These are phyloP conservation scores for Darevskia mixta DNA, from an alignment of 2,797 vertebrate genomes.

Conservation along the genomic window DNA sequence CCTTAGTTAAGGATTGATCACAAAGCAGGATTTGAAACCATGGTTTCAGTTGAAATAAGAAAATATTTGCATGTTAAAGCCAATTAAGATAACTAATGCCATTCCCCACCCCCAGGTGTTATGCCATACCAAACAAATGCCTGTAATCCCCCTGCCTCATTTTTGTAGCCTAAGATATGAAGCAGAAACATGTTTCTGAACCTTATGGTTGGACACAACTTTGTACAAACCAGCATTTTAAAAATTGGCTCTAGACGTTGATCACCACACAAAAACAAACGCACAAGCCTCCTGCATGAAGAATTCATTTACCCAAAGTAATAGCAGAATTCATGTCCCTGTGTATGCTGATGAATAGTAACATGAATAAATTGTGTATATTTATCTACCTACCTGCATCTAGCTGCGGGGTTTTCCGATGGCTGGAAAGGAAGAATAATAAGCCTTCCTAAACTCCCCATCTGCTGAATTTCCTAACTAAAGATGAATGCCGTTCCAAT, in stretches of 20 bases:
- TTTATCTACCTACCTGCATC: not conserved
- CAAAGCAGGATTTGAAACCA: slow-evolving; percentile 2
- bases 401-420: not conserved
- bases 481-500: not conserved
- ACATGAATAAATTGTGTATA: no score
- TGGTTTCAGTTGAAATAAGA: not conserved
- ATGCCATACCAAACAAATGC: not conserved
- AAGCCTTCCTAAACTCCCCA: not conserved
- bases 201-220: not conserved
- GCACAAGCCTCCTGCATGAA: not conserved
- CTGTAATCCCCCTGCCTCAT: not conserved
- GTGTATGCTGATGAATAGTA: not conserved
- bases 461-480: not conserved
- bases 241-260: not conserved
- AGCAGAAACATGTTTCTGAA: not conserved
- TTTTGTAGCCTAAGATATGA: not conserved
- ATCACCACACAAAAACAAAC: not conserved
- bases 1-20: not conserved
- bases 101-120: no score
- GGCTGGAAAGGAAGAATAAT: not conserved
- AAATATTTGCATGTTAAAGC: not conserved
- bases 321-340: not conserved
- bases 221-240: not conserved
- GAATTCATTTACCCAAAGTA: not conserved
- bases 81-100: not conserved